Evolutionary conservation across 2,888 invertebrate species (phyloP).

Genomic region (Andrena dorsata): DNA sequence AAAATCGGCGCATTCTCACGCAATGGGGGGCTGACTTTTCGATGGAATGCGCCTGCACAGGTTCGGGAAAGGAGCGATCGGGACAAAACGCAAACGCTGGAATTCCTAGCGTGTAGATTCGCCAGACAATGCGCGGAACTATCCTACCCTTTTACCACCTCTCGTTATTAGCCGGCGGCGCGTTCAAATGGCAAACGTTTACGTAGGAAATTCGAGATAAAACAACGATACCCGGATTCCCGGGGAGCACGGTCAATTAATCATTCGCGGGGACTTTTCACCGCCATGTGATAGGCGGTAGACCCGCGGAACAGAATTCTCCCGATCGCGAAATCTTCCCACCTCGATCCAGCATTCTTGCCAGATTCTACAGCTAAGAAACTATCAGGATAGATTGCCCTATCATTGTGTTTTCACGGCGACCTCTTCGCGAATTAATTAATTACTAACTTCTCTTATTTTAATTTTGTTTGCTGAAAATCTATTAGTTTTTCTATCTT

Average conservation of each 20-base stretch:
- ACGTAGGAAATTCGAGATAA: slow-evolving; percentile 47
- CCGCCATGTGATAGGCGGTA: slow-evolving; percentile 10
- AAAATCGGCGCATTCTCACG: slow-evolving; percentile 52
- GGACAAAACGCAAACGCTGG: slow-evolving; percentile 54
- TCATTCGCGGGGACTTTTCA: slow-evolving; percentile 50
- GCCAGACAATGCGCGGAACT: slow-evolving; percentile 60
- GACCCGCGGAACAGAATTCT: slow-evolving; percentile 2
- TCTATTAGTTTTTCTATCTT: no score
- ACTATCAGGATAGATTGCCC: background rate
- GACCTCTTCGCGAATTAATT: no score
- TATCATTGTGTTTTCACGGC: no score
- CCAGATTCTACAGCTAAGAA: background rate
- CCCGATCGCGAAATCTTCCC: background rate
- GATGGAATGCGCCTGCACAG: slow-evolving; percentile 44
- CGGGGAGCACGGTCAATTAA: slow-evolving; percentile 51
- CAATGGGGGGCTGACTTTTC: slow-evolving; percentile 51
- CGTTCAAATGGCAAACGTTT: slow-evolving; percentile 44
- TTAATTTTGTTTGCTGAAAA: no score
- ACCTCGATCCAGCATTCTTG: background rate
- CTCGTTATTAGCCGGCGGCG: slow-evolving; percentile 55
- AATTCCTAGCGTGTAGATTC: slow-evolving; percentile 60
- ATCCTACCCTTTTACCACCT: slow-evolving; percentile 60
- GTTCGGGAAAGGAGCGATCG: slow-evolving; percentile 58
- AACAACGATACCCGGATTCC: slow-evolving; percentile 42
- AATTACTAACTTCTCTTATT: no score